These are phyloP conservation scores for Arizona elegans DNA, from an alignment of 2,113 vertebrate genomes.

Conservation along the genomic window DNA sequence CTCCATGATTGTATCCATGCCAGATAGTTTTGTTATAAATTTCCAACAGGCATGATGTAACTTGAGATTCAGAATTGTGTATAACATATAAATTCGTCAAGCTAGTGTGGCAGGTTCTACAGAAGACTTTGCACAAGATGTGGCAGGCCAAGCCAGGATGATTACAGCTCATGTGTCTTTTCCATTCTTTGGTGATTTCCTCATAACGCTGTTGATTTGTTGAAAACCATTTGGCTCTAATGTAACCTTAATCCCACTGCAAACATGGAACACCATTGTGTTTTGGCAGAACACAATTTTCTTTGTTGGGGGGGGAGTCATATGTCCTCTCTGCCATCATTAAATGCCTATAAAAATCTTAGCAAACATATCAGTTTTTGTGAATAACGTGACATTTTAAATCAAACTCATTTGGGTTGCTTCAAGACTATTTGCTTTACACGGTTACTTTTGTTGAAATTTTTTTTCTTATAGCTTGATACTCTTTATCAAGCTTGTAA, in stretches of 20 bases:
- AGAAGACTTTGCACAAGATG: constrained; percentile 37
- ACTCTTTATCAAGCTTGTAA: neutral
- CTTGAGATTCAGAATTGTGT: constrained; percentile 16
- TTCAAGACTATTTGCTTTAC: neutral
- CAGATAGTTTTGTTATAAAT: neutral
- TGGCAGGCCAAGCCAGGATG: constrained; percentile 37
- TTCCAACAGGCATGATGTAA: constrained; percentile 12
- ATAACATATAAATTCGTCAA: constrained; percentile 24
- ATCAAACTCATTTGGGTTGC: neutral
- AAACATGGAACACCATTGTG: neutral
- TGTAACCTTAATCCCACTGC: constrained; percentile 10
- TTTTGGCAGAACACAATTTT: neutral
- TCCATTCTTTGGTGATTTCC: constrained; percentile 46
- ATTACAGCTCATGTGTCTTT: constrained; percentile 32
- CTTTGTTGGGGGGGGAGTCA: too few relatives aligned
- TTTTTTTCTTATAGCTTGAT: neutral
- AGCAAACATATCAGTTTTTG: neutral
- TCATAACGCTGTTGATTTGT: constrained; percentile 29
- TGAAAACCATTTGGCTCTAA: constrained; percentile 7
- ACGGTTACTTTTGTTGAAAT: neutral
- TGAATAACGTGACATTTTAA: neutral
- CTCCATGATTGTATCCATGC: neutral
- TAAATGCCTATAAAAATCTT: neutral
- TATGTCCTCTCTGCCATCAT: neutral
- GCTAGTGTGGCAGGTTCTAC: constrained; percentile 15